Percentiles rank a stretch among this genome's conserved stretches.
Evolutionary conservation across 2,797 vertebrate genomes (phyloP).

Genomic region (Phoebastria nigripes): DNA sequence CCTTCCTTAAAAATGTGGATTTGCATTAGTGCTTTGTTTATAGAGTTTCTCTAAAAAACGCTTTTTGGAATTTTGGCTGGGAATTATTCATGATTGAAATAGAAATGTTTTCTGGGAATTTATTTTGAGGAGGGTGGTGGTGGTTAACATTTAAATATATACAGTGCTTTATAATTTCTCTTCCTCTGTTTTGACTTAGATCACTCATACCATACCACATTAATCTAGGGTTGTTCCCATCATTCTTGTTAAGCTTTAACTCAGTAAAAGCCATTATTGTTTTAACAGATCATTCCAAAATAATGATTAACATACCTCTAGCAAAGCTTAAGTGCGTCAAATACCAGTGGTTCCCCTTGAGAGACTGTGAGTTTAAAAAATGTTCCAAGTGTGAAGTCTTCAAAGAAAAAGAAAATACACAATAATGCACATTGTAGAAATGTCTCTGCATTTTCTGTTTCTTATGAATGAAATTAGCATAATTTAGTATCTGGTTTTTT

Average conservation of each 20-base stretch:
- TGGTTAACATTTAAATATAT: not conserved
- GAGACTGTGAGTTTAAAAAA: not conserved
- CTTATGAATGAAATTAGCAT: not conserved
- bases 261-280: not conserved
- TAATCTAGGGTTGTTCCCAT: not conserved
- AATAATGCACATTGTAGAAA: not conserved
- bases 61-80: not conserved
- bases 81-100: not conserved
- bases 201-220: not conserved
- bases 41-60: not conserved
- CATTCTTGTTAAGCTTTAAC: constrained; percentile 45
- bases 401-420: not conserved
- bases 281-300: constrained; percentile 6
- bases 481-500: not conserved
- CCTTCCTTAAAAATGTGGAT: not conserved
- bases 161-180: not conserved
- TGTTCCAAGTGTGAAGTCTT: not conserved
- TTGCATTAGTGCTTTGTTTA: not conserved
- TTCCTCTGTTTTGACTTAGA: not conserved
- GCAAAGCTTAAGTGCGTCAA: not conserved
- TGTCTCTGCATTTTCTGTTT: not conserved
- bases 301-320: constrained; percentile 38
- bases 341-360: not conserved
- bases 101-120: not conserved
- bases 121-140: not conserved